Base-by-base conservation (phyloP, 2,888 invertebrate genomes). In the Megamerina dolium region DNA sequence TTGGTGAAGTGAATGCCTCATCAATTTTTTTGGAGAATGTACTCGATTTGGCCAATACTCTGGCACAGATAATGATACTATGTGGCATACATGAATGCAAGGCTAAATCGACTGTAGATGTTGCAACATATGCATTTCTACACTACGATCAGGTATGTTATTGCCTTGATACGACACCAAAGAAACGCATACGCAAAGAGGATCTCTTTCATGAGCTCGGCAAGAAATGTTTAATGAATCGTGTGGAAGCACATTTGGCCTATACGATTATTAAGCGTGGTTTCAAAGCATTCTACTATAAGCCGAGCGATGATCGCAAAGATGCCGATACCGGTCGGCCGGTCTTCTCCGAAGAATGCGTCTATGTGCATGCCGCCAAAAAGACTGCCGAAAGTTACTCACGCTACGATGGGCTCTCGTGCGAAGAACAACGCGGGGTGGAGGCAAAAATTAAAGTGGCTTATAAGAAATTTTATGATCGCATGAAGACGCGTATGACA, bases 71-170 rank as follows among this genome's bases (percentile, higher is more conserved):
- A 9, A 65, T 69, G 55, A 62, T 63, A 13, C 52, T 66, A 10
- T 69, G 70, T 32, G 69, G 68, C 5, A 50, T 68, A 47, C 68
- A 68, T 42, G 69, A 69, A 42, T 69, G 69, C 43, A 68, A 68
- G 45, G 68, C 70, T 10, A 66, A 66, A 41, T 60, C 64, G 1
- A 60, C 70, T 1, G 54, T 64, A 6, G 68, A 69, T 37, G 60
- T 69, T 17, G 58, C 57, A 8, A 59, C 63, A 0, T 68, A 66
- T 19, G 57, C 64, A 2, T 68, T 68, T 21, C 49, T 69, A 34
- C 65, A 68, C 32, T 68, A 61, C 37, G 69, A 69, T 37, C 59
- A 68, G 50, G 66, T 68, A 3, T 63, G 63, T 27, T 68, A 68
- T 32, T 60, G 63, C 35, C 49, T 66, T 5, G 58, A 66, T 13